A percentile compares a stretch with the other conserved stretches of the same genome.
Conservation (phyloP, 2,797 vertebrate genomes). For the Tadarida brasiliensis region DNA sequence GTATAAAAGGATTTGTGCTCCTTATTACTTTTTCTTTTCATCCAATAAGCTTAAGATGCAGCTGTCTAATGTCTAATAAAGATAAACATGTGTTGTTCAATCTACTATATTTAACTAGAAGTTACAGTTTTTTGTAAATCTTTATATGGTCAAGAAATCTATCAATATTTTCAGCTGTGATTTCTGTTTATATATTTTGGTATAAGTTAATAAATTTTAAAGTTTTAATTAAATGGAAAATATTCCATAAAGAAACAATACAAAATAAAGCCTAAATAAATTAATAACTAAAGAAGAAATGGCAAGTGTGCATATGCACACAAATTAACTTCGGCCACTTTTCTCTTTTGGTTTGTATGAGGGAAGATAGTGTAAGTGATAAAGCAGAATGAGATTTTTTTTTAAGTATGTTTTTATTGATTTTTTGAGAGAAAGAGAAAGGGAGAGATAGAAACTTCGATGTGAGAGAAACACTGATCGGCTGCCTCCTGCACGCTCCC, state of each 20-base stretch:
- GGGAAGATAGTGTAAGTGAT: not conserved
- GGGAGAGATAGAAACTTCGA: too few relatives aligned
- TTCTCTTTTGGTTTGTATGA: not conserved
- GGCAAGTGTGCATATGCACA: not conserved
- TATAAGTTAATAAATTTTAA: constrained; percentile 5
- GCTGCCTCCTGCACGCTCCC: too few relatives aligned
- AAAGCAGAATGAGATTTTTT: not conserved
- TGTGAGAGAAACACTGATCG: too few relatives aligned
- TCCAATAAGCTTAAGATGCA: constrained; percentile 10
- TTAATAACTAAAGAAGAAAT: constrained; percentile 28
- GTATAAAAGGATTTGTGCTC: constrained; percentile 23
- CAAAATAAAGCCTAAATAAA: not conserved
- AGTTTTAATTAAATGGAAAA: constrained; percentile 39
- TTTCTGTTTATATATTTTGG: constrained; percentile 13
- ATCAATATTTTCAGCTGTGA: not conserved
- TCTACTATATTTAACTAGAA: constrained; percentile 51
- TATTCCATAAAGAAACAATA: constrained; percentile 26
- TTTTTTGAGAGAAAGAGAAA: too few relatives aligned
- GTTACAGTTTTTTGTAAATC: not conserved
- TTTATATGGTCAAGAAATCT: constrained; percentile 8
- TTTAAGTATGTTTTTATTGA: too few relatives aligned
- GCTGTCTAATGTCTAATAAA: not conserved
- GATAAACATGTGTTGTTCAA: not conserved
- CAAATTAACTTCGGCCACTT: not conserved
- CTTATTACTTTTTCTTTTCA: constrained; percentile 4